Evolutionary conservation across 2,113 vertebrate genomes (phyloP), one percentile per base, ranked within the genome.

Genomic region (Alosa alosa): DNA sequence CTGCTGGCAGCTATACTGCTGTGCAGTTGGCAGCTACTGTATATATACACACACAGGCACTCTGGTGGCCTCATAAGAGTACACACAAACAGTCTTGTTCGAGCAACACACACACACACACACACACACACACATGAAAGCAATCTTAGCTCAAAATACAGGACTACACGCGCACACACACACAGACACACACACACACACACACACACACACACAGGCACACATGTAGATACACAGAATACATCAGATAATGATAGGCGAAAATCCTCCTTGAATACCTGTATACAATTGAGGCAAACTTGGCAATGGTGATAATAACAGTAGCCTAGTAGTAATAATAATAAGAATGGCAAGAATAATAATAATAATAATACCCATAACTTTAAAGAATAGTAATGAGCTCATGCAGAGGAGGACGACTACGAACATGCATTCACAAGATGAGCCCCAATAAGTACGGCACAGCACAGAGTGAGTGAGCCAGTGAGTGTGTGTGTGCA

Each of bases 351-450:
- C 31, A 31, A 84, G 68, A 22, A 13, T 72, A 64, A 83, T 47
- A 36, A 91, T 89, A 92, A 82, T 85, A 84, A 72, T 72, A 39
- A 11, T 36, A 78, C 1, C 13, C 31, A 36, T 39, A n/a, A 85
- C 44, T 81, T 47, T 89, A 64, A 49, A 31, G 81, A 75, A 85
- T 52, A 31, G 90, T 88, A 91, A 81, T 86, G 84, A 91, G 91
- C 89, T 89, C 94, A 94, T 95, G 94, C 95, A 95, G 86, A 89
- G 85, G 46, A 87, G 78, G 93, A 95, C 91, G 64, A 91, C 88
- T 90, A 95, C 90, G 85, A 93, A 94, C 95, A 96, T 96, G 95
- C 95, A 95, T 93, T 94, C 93, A 93, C 92, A 91, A 86, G 91
- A 94, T 94, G 93, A 92, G 86, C 91, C 89, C 93, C 93, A 93